Evolutionary conservation across 2,113 vertebrate species (phyloP).

Genomic region (Echinops telfairi): DNA sequence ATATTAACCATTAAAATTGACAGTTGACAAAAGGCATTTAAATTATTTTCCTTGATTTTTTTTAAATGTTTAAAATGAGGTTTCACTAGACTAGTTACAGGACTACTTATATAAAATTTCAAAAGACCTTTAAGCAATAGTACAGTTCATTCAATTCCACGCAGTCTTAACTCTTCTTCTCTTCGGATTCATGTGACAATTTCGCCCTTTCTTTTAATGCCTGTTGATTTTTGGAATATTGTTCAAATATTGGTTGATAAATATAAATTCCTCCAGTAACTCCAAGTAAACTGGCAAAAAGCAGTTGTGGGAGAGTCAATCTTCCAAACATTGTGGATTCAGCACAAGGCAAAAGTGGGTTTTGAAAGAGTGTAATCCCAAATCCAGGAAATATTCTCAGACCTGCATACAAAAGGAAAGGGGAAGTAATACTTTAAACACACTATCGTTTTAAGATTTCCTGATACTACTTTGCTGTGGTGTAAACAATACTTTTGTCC

Average conservation of each 20-base stretch:
- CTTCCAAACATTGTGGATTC: constrained; percentile 84
- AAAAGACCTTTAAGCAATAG: constrained; percentile 9
- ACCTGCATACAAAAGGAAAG: constrained; percentile 63
- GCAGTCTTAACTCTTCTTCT: constrained; percentile 71
- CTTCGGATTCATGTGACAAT: constrained; percentile 58
- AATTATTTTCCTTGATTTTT: constrained; percentile 33
- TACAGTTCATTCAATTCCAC: constrained; percentile 10
- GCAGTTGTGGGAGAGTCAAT: constrained; percentile 87
- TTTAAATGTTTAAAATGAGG: constrained; percentile 50
- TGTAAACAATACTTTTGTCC: constrained; percentile 10
- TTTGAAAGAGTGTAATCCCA: neutral
- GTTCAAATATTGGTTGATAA: constrained; percentile 90
- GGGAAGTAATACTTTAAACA: constrained; percentile 1
- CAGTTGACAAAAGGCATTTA: constrained; percentile 41
- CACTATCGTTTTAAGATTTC: constrained; percentile 30
- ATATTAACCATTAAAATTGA: constrained; percentile 36
- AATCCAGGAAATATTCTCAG: constrained; percentile 53
- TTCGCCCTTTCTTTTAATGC: constrained; percentile 62
- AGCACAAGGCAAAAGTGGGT: neutral
- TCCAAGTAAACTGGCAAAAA: constrained; percentile 88
- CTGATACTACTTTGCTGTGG: neutral
- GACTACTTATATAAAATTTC: neutral
- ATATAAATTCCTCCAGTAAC: constrained; percentile 93
- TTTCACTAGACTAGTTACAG: constrained; percentile 40
- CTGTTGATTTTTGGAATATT: constrained; percentile 70